Base-by-base conservation (phyloP, 1,140 invertebrate genomes). In the Psix sp. region DNA sequence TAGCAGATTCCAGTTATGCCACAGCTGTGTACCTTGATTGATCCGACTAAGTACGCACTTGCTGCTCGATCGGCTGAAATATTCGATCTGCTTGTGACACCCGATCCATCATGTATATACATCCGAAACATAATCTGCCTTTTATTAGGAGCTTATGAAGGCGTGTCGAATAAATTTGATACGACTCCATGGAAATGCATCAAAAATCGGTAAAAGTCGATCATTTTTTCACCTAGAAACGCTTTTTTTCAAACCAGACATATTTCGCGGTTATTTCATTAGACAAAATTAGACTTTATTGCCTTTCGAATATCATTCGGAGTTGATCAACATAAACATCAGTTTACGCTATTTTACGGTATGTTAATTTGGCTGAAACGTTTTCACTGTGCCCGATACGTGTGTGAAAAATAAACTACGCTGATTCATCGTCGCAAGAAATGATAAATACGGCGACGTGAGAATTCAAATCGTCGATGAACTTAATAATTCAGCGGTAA, bases 121-220 rank as follows among this genome's bases (percentile, higher is more conserved):
- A n/a, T n/a, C 48, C 20, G 33, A 52, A 11, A 31, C 17, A 54
- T 74, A 74, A 74, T 62, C 56, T 49, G 26, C 15, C 56, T 29
- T 48, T 57, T 63, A 65, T 59, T 33, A 52, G 46, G 38, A 45
- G 39, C 45, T 57, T 51, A 33, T 20, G 17, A 26, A 72, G 45
- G 51, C 57, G 57, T 57, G 43, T 49, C 51, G 51, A 71, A 63
- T 49, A n/a, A n/a, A 57, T 56, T 63, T 63, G 36, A 49, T 62
- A 56, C 49, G 49, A 42, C 33, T 43, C 24, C 21, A 21, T n/a
- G n/a, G n/a, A n/a, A n/a, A n/a, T n/a, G n/a, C 1, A 16, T 11
- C 11, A n/a, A n/a, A 33, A 33, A 7, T 7, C 11, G n/a, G 3
- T 33, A 7, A 33, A 33, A 33, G 31, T 5, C n/a, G n/a, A 24